Percentiles rank a stretch among this genome's conserved stretches.
These are phyloP conservation scores for Bombus waltoni DNA, from an alignment of 1,140 invertebrate genomes.

Conservation along the genomic window DNA sequence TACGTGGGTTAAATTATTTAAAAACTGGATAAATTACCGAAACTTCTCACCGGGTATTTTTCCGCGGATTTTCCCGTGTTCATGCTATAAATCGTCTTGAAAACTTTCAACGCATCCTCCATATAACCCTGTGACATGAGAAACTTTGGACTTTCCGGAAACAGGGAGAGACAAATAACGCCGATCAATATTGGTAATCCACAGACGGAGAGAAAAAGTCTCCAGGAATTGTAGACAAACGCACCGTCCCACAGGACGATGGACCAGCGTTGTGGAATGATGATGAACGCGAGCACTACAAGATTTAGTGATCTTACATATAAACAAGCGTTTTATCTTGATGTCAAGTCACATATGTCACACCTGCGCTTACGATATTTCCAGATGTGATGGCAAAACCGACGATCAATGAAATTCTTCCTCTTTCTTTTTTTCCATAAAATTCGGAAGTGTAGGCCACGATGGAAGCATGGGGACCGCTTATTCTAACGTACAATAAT, in stretches of 20 bases:
- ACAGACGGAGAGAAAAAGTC: conserved; percentile 87
- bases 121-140: conserved; percentile 89
- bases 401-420: conserved; percentile 85
- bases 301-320: background rate
- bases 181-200: conserved; percentile 87
- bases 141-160: conserved; percentile 93
- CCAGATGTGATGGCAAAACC: conserved; percentile 82
- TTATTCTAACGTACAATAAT: conserved; percentile 83
- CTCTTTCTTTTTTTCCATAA: conserved; percentile 85
- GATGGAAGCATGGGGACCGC: conserved; percentile 88
- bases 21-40: background rate
- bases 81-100: conserved; percentile 84
- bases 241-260: conserved; percentile 69
- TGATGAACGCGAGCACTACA: conserved; percentile 82
- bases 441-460: conserved; percentile 88
- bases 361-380: conserved; percentile 76
- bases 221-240: conserved; percentile 87
- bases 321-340: background rate
- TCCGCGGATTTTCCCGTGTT: conserved; percentile 86
- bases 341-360: background rate
- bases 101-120: conserved; percentile 86
- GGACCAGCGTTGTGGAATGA: conserved; percentile 81
- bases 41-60: conserved; percentile 85
- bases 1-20: background rate
- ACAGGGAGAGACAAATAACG: conserved; percentile 85